phyloP scores from a whole-genome alignment of 2,888 invertebrate genomes.

The Tenthredo mesomela region DNA sequence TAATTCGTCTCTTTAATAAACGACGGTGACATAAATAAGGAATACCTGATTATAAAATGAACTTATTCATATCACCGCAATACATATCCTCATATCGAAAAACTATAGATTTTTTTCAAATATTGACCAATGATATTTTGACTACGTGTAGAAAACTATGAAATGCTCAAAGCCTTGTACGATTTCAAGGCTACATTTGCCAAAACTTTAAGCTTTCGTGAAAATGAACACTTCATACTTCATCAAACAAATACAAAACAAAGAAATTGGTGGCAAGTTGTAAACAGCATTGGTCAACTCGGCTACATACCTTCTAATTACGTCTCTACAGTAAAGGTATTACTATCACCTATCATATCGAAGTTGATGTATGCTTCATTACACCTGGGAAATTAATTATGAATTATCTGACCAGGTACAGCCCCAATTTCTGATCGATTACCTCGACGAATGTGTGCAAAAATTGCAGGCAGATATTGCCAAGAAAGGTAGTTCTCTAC shows the following conservation, averaged over 20 bases:
- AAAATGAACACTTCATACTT: constrained; percentile 89
- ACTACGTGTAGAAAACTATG: constrained; percentile 83
- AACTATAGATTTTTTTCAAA: too few relatives aligned
- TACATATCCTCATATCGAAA: neutral
- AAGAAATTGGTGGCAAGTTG: constrained; percentile 94
- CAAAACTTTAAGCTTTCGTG: constrained; percentile 90
- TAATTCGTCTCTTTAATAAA: neutral
- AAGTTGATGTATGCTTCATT: neutral
- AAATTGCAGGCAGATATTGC: constrained; percentile 75
- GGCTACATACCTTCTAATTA: constrained; percentile 94
- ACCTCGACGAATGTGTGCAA: constrained; percentile 86
- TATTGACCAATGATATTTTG: constrained; percentile 61
- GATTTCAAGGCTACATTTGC: constrained; percentile 92
- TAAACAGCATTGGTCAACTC: constrained; percentile 89
- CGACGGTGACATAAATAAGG: neutral
- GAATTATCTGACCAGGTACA: constrained; percentile 80
- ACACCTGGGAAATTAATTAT: neutral
- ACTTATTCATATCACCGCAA: neutral
- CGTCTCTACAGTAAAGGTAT: constrained; percentile 88
- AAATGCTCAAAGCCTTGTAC: constrained; percentile 91
- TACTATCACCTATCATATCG: constrained; percentile 48
- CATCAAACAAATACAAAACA: constrained; percentile 90
- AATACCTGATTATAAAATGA: neutral
- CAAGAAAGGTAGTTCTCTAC: constrained; percentile 77
- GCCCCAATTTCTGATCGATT: constrained; percentile 86